Base-by-base conservation (phyloP, 2,797 vertebrate species). In the Sarcophilus harrisii region DNA sequence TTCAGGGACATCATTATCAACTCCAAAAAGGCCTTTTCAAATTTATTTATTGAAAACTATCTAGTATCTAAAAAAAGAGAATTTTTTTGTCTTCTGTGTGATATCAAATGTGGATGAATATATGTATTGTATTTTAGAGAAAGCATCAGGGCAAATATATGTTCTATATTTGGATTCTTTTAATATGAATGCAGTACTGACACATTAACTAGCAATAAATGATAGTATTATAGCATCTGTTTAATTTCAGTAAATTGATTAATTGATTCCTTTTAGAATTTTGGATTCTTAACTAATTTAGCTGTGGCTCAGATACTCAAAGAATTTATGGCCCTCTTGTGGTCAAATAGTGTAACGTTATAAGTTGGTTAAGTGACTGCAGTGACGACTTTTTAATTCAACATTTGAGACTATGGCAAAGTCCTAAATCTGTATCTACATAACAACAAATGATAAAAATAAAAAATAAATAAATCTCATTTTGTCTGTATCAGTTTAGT, bases 271-370 rank as follows among this genome's bases (percentile, higher is more conserved):
- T 24, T 92, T 94, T 95, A 95, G 29, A 52, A 11, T 27, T 9
- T 59, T 55, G 1, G 55, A 0, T 91, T n/a, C 0, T 4, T 66
- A 57, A 38, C 0, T 90, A 55, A 10, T 27, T 38, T 21, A 18
- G 32, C 28, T 95, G 90, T 54, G 94, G 81, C 45, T 30, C 32
- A 8, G 1, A 0, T 0, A 92, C 62, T 95, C 30, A 93, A 92
- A 95, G 54, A 96, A 93, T 95, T 58, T 96, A 94, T 93, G 96
- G 98, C 98, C 98, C 97, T 94, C 98, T 98, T 95, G 98, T 98
- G 98, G 98, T 94, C 59, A 95, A 91, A 94, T 93, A n/a, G 52
- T 92, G 16, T 95, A 96, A 94, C 91, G 5, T 73, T 94, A 11
- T 55, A 95, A 58, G 28, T 90, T 32, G 54, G 58, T 92, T 87